Base-by-base conservation (phyloP, 2,797 vertebrate species). In the Helicolenus hilgendorfi region DNA sequence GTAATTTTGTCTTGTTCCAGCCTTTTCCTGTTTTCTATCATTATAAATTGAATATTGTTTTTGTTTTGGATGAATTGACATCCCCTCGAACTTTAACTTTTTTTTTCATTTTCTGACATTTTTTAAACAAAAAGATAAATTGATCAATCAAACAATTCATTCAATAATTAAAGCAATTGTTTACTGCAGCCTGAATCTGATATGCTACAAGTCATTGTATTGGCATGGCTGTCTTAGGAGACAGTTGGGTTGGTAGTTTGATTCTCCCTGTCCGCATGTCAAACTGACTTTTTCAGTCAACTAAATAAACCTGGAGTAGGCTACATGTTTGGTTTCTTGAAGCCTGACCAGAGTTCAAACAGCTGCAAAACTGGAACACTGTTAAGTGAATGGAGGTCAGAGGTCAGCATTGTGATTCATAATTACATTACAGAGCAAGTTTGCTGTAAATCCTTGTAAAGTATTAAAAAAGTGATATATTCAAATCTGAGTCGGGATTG, bases 391-490 rank as follows among this genome's bases (percentile, higher is more conserved):
- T 18, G 4, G 7, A 55, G 55, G 41, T 78, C 56, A 78, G 31
- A 75, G 74, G 78, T 87, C 88, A 81, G 1, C 27, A 22, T 4
- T 1, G 7, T 59, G 45, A 38, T 33, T 72, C 24, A 72, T n/a
- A n/a, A 67, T 36, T 26, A 72, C 45, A 59, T 24, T 73, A 18
- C 49, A 62, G 7, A 35, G 26, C 13, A 49, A 27, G 36, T 62
- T 72, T 3, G 0, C 62, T 26, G n/a, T 26, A 75, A 58, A 69
- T 70, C 24, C 27, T 15, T 68, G 1, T 13, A 14, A 68, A 67
- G 29, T 29, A 64, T 56, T 4, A 20, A 59, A 56, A 56, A 53
- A 33, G 3, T 29, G 4, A 45, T 5, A 8, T 29, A 29, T 64
- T 18, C 6, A 56, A 58, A 62, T 35, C n/a, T 31, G 7, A 9